phyloP scores from a whole-genome alignment of 2,797 vertebrate species.

The Oreortyx pictus region DNA sequence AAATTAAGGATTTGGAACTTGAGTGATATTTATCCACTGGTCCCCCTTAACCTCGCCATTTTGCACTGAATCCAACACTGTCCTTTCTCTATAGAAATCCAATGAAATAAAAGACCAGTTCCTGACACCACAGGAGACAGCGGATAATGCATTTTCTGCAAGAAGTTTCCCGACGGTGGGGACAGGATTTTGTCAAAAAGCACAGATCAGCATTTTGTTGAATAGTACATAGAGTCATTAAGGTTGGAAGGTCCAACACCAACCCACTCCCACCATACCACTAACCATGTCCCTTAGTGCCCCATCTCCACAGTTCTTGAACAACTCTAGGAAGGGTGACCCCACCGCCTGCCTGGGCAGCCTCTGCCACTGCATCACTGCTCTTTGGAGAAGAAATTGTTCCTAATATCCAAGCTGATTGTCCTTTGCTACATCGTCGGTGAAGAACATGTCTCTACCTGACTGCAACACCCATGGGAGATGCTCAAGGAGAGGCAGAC shows the following conservation, averaged over 20 bases:
- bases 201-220: neutral
- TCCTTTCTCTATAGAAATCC: neutral
- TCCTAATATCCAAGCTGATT: too few species aligned
- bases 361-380: too few species aligned
- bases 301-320: too few species aligned
- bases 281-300: too few species aligned
- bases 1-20: constrained; percentile 35
- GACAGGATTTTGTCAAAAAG: neutral
- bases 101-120: neutral
- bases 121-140: neutral
- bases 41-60: neutral
- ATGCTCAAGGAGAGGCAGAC: neutral
- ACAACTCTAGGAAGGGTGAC: too few species aligned
- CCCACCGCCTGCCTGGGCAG: too few species aligned
- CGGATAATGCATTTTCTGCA: neutral
- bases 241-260: too few species aligned
- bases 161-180: neutral
- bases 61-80: constrained; percentile 14
- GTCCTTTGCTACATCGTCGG: neutral
- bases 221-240: too few species aligned
- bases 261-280: too few species aligned
- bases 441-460: neutral
- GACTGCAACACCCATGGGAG: neutral
- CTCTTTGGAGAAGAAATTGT: too few species aligned
- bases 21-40: neutral